Percentiles rank a stretch among this genome's conserved stretches.
Evolutionary conservation across 2,888 invertebrate species (phyloP).

Genomic region (Tipula lateralis): DNA sequence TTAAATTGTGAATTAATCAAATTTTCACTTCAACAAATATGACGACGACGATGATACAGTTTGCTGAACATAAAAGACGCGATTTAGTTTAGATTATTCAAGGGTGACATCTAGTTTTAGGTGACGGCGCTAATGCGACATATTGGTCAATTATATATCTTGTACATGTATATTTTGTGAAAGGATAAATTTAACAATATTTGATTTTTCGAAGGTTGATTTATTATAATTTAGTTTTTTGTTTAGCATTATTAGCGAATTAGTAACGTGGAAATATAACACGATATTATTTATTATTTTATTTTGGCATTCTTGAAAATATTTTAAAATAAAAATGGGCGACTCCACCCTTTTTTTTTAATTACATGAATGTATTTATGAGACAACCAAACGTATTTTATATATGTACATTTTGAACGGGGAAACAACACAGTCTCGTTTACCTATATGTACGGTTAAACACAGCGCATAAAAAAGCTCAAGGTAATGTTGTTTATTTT

Average conservation of each 20-base stretch:
- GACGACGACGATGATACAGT: not conserved
- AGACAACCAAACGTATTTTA: no score
- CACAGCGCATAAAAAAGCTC: not conserved
- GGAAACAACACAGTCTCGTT: not conserved
- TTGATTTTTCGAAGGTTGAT: conserved; percentile 24
- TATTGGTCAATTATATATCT: not conserved
- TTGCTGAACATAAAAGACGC: not conserved
- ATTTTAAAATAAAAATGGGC: not conserved
- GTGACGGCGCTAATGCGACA: not conserved
- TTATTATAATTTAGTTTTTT: not conserved
- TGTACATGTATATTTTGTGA: not conserved
- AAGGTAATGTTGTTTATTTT: not conserved
- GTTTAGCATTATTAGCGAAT: not conserved
- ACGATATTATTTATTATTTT: not conserved
- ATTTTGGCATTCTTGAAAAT: not conserved
- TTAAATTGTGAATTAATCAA: not conserved
- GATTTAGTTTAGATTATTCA: not conserved
- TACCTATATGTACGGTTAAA: not conserved
- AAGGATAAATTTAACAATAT: not conserved
- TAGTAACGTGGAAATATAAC: not conserved
- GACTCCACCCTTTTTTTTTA: not conserved
- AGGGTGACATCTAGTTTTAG: not conserved
- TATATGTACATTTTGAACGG: not conserved
- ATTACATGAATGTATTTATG: not conserved
- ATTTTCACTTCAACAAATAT: not conserved